A percentile compares a stretch with the other conserved stretches of the same genome.
These are phyloP conservation scores for Aselliscus stoliczkanus DNA, from an alignment of 2,797 vertebrate species.

Conservation along the genomic window DNA sequence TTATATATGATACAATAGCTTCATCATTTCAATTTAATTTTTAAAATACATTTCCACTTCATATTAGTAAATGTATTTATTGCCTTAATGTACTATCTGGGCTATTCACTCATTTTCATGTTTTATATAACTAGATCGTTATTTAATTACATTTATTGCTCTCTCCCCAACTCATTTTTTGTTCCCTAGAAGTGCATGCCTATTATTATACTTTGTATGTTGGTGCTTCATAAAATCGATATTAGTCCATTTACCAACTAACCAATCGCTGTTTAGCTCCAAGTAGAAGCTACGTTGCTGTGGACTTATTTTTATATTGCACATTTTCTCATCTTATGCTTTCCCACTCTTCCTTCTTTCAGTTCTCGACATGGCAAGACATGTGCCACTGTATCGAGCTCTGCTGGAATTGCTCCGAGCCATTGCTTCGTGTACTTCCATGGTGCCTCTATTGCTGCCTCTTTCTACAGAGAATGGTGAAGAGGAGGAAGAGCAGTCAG, in stretches of 20 bases:
- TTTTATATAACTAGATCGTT: neutral
- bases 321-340: neutral
- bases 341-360: neutral
- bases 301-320: neutral
- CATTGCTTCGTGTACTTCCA: conserved; percentile 92
- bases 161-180: neutral
- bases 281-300: neutral
- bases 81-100: neutral
- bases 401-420: conserved; percentile 95
- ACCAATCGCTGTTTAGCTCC: neutral
- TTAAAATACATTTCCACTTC: neutral
- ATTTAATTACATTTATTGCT: neutral
- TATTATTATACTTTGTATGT: neutral
- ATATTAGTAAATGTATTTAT: neutral
- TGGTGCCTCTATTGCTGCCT: conserved; percentile 95
- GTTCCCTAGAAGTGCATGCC: neutral
- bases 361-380: conserved; percentile 99
- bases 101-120: neutral
- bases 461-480: conserved; percentile 88
- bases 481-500: conserved; percentile 89
- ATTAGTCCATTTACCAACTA: neutral
- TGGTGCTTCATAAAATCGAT: neutral
- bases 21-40: conserved; percentile 4
- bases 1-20: neutral
- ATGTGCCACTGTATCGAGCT: conserved; percentile 95